A percentile compares a stretch with the other conserved stretches of the same genome.
Conservation (phyloP, 2,797 vertebrate genomes). For the Mus minutoides region DNA sequence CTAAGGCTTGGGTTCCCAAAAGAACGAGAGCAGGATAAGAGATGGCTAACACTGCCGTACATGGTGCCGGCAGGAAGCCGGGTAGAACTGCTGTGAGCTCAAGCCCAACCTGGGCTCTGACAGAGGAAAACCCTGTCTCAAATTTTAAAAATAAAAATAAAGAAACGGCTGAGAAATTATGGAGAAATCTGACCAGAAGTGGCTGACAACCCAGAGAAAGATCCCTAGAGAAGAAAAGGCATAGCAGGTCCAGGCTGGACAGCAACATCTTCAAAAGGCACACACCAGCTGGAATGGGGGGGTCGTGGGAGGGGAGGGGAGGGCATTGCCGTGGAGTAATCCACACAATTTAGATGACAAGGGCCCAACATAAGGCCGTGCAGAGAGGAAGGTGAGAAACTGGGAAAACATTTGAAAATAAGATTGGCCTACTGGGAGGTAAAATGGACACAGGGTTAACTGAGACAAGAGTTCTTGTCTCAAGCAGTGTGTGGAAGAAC, state of each 20-base stretch:
- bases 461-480: not conserved
- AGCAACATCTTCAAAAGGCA: not conserved
- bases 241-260: not conserved
- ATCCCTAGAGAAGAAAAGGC: not conserved
- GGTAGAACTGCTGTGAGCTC: not conserved
- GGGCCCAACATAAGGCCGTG: not conserved
- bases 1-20: not conserved
- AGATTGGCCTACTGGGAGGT: not conserved
- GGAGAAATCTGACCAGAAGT: not conserved
- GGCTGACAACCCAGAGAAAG: not conserved
- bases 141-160: not conserved
- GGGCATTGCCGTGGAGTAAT: not conserved
- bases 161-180: not conserved
- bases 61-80: not conserved
- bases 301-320: too few relatives aligned
- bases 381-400: not conserved
- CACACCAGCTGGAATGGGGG: too few relatives aligned
- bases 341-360: not conserved
- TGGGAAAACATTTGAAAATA: not conserved
- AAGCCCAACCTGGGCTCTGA: not conserved
- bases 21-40: not conserved
- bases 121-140: not conserved
- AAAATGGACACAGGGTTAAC: not conserved
- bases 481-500: not conserved
- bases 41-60: not conserved